These are phyloP conservation scores for Halictus quadricinctus DNA, from an alignment of 2,888 invertebrate species.

Conservation along the genomic window DNA sequence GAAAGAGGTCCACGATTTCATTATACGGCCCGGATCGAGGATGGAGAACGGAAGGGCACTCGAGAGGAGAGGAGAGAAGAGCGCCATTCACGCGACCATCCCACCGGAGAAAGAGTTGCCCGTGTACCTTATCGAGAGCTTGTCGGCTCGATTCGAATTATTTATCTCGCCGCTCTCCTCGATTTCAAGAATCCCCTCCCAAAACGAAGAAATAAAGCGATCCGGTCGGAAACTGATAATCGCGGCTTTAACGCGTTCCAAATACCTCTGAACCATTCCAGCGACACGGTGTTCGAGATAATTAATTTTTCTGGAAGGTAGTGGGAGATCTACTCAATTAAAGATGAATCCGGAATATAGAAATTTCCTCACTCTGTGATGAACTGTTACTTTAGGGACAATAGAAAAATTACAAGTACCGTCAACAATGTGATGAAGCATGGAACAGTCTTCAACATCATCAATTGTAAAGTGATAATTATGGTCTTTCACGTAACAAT, in stretches of 20 bases:
- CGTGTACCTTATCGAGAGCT: slow-evolving; percentile 7
- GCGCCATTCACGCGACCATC: slow-evolving; percentile 15
- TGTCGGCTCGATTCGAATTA: slow-evolving; percentile 28
- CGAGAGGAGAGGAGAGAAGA: slow-evolving; percentile 15
- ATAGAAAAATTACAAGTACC: too few relatives aligned
- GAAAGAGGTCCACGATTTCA: slow-evolving; percentile 21
- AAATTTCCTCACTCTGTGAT: too few relatives aligned
- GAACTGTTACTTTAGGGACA: too few relatives aligned
- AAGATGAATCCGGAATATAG: too few relatives aligned
- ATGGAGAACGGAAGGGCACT: slow-evolving; percentile 16
- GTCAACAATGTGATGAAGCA: too few relatives aligned
- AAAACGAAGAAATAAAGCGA: not conserved
- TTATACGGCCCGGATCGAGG: not conserved
- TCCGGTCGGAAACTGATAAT: slow-evolving; percentile 15
- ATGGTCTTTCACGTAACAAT: not conserved
- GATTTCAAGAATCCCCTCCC: not conserved
- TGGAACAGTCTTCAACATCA: too few relatives aligned
- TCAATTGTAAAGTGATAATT: not conserved
- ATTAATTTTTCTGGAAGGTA: not conserved
- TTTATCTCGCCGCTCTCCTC: slow-evolving; percentile 7
- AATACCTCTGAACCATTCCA: too few relatives aligned
- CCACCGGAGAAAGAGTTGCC: not conserved
- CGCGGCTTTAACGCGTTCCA: not conserved
- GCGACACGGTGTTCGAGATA: not conserved
- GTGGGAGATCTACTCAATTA: too few relatives aligned